Evolutionary conservation across 2,888 invertebrate genomes (phyloP).

Genomic region (Amiota communis): DNA sequence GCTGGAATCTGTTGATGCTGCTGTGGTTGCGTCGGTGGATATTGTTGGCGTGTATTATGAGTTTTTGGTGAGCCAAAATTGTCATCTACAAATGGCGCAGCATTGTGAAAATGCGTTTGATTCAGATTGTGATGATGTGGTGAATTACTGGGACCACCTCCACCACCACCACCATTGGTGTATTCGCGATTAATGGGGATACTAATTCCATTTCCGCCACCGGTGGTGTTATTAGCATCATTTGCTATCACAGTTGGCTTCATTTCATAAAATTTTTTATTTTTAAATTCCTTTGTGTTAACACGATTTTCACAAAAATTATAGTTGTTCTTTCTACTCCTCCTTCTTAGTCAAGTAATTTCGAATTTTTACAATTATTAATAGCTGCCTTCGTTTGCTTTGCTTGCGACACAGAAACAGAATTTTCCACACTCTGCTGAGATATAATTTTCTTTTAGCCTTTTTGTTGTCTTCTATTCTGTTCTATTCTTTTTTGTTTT

Average conservation of each 20-base stretch:
- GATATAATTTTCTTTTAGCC: not conserved
- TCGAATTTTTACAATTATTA: too few relatives aligned
- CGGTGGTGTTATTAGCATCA: conserved; percentile 19
- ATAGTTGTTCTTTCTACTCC: not conserved
- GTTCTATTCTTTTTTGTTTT: not conserved
- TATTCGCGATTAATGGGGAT: conserved; percentile 67
- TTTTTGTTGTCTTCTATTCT: not conserved
- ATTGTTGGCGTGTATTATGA: conserved; percentile 40
- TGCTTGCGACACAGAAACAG: not conserved
- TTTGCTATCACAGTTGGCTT: conserved; percentile 71
- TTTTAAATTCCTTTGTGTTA: too few relatives aligned
- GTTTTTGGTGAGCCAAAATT: conserved; percentile 43
- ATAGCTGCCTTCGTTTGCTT: conserved; percentile 16
- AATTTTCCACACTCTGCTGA: conserved; percentile 9
- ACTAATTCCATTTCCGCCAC: conserved; percentile 51
- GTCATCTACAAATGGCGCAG: conserved; percentile 32
- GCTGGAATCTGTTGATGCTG: conserved; percentile 44
- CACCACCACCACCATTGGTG: conserved; percentile 37
- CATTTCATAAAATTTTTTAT: conserved; percentile 46
- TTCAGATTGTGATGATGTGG: conserved; percentile 50
- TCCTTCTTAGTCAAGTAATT: not conserved
- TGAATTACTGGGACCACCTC: conserved; percentile 41
- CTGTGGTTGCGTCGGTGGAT: conserved; percentile 38
- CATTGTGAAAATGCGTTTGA: conserved; percentile 39
- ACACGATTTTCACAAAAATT: too few relatives aligned